A percentile compares a stretch with the other conserved stretches of the same genome.
phyloP scores from a whole-genome alignment of 1,140 invertebrate species.

The Apis mellifera region Amel_HAv3.1 CM009942.2:6207001-6207500 shows the following conservation, averaged over 20 bases:
- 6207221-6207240: not conserved
- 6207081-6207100: constrained; percentile 38
- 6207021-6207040: not conserved
- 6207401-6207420: too few relatives aligned
- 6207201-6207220: not conserved
- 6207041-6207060: not conserved
- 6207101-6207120: constrained; percentile 10
- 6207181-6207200: too few relatives aligned
- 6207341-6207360: not conserved
- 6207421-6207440: too few relatives aligned
- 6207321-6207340: not conserved
- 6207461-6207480: not conserved
- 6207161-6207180: constrained; percentile 1
- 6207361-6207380: not conserved
- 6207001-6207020: constrained; percentile 15
- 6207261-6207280: not conserved
- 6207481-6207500: not conserved
- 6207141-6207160: constrained; percentile 11
- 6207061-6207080: constrained; percentile 24
- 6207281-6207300: constrained; percentile 5
- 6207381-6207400: not conserved
- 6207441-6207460: not conserved
- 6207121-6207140: not conserved
- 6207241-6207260: not conserved
- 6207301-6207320: not conserved